Percentiles rank a stretch among this genome's conserved stretches.
These are phyloP conservation scores for Catotricha subobsoleta DNA, from an alignment of 2,888 invertebrate species.

Conservation along the genomic window DNA sequence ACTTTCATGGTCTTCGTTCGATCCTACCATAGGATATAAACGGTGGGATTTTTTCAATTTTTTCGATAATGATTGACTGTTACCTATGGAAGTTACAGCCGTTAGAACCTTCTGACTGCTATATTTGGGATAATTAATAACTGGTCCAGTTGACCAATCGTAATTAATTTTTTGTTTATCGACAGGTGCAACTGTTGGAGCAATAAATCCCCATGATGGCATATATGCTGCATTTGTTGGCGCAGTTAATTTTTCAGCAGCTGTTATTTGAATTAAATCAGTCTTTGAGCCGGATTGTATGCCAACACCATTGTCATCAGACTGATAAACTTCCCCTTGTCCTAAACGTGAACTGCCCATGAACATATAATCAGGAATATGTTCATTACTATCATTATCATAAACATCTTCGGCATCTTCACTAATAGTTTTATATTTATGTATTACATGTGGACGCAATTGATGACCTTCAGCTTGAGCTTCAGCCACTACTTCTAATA, in stretches of 20 bases:
- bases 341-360: too few relatives aligned
- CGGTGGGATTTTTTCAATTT: too few relatives aligned
- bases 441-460: background rate
- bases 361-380: background rate
- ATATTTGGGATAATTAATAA: too few relatives aligned
- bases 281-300: too few relatives aligned
- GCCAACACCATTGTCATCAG: constrained; percentile 1
- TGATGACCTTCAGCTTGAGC: constrained; percentile 4
- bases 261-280: background rate
- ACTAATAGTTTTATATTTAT: background rate
- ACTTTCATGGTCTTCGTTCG: background rate
- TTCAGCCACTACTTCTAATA: constrained; percentile 1
- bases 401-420: background rate
- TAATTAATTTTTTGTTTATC: background rate
- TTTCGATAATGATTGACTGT: too few relatives aligned
- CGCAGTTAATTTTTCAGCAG: background rate
- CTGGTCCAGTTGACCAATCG: background rate
- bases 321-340: background rate
- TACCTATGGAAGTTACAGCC: too few relatives aligned
- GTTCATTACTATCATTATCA: background rate
- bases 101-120: too few relatives aligned
- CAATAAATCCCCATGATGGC: background rate
- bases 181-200: background rate
- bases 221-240: background rate
- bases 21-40: background rate